A percentile compares a stretch with the other conserved stretches of the same genome.
phyloP scores from a whole-genome alignment of 2,113 vertebrate genomes.

The Sterna hirundo region DNA sequence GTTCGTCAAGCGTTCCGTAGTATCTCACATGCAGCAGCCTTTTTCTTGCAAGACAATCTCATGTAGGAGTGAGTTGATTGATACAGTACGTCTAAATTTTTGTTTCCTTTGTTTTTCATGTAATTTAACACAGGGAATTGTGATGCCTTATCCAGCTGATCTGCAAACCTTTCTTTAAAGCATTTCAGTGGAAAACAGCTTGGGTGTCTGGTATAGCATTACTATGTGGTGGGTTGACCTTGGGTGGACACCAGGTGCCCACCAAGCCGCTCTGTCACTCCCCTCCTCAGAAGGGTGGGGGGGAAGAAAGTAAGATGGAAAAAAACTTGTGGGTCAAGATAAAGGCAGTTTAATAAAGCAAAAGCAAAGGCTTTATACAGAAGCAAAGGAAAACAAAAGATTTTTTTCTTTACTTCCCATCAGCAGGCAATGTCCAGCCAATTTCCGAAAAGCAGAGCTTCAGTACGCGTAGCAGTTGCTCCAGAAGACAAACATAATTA shows the following conservation, averaged over 20 bases:
- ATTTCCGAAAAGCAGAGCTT: background rate
- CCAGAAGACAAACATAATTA: background rate
- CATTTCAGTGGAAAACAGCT: background rate
- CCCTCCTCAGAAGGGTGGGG: background rate
- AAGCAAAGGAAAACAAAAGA: background rate
- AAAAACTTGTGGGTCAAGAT: background rate
- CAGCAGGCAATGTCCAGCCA: background rate
- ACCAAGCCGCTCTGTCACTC: background rate
- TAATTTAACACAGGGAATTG: background rate
- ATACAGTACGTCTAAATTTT: background rate
- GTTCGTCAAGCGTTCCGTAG: background rate
- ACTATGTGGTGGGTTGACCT: background rate
- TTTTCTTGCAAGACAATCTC: background rate
- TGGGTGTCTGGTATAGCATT: background rate
- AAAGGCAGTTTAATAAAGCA: background rate
- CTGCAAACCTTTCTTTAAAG: constrained; percentile 14
- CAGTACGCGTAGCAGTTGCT: background rate
- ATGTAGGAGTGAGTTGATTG: background rate
- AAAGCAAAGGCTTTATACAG: background rate
- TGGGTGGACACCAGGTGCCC: background rate
- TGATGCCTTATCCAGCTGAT: background rate
- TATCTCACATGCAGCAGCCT: background rate
- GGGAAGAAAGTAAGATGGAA: background rate
- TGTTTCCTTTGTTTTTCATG: constrained; percentile 15
- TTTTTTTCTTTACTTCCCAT: background rate